phyloP scores from a whole-genome alignment of 2,113 vertebrate genomes.

The Sterrhoptilus dennistouni region DNA sequence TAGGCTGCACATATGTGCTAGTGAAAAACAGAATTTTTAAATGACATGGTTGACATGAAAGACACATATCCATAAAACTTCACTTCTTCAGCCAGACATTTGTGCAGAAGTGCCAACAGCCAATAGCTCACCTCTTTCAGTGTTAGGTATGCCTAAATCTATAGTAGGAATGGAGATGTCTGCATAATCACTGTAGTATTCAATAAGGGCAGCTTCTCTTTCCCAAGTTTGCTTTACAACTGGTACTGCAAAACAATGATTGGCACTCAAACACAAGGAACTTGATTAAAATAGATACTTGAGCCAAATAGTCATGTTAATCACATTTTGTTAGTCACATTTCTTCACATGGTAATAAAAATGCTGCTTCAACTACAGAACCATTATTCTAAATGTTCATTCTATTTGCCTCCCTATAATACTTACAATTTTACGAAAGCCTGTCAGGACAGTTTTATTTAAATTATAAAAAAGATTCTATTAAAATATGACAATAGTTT shows the following conservation, averaged over 20 bases:
- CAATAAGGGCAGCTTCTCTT: conserved; percentile 81
- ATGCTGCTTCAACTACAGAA: not conserved
- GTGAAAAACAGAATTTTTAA: not conserved
- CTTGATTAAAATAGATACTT: not conserved
- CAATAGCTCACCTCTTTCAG: conserved; percentile 87
- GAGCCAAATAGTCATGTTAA: not conserved
- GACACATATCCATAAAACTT: not conserved
- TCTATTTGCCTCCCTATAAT: not conserved
- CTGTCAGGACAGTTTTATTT: not conserved
- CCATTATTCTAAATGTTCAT: not conserved
- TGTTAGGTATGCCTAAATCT: conserved; percentile 91
- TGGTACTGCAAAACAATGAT: conserved; percentile 79
- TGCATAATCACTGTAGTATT: conserved; percentile 93
- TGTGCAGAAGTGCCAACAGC: not conserved
- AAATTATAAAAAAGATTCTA: not conserved
- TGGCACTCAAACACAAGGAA: not conserved
- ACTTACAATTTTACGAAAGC: not conserved
- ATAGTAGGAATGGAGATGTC: conserved; percentile 89
- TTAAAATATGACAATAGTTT: not conserved
- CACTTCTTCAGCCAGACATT: not conserved
- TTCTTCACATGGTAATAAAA: not conserved
- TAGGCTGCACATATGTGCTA: not conserved
- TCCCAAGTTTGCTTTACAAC: conserved; percentile 97
- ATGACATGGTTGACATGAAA: not conserved
- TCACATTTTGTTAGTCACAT: not conserved